A percentile compares a stretch with the other conserved stretches of the same genome.
These are phyloP conservation scores for Drosophila austrosaltans DNA, from an alignment of 2,888 invertebrate genomes.

Conservation along the genomic window DNA sequence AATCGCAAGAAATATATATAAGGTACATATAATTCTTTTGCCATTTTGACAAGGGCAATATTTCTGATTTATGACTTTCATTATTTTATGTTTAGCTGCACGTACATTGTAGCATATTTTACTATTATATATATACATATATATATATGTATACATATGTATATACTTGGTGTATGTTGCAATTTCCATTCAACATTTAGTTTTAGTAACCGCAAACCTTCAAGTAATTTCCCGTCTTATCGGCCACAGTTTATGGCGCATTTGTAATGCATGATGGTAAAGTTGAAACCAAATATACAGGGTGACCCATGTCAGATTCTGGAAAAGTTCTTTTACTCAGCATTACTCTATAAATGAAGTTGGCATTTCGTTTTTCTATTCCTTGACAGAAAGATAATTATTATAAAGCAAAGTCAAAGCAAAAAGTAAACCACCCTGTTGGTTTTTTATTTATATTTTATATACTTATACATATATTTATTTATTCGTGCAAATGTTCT, in stretches of 20 bases:
- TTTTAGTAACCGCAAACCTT: slow-evolving; percentile 10
- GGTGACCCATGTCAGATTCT: neutral
- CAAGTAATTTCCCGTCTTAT: slow-evolving; percentile 34
- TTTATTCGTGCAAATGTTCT: slow-evolving; percentile 34
- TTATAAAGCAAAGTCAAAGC: no score
- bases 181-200: slow-evolving; percentile 36
- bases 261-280: slow-evolving; percentile 17
- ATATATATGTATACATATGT: slow-evolving; percentile 46
- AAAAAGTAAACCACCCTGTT: neutral
- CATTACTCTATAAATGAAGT: no score
- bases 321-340: no score
- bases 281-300: slow-evolving; percentile 1
- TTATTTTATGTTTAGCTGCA: slow-evolving; percentile 65
- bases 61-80: slow-evolving; percentile 61
- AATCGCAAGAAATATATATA: neutral
- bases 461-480: neutral
- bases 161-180: slow-evolving; percentile 44
- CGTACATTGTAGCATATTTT: slow-evolving; percentile 41
- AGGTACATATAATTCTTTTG: slow-evolving; percentile 54
- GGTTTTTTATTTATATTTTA: neutral
- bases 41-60: slow-evolving; percentile 63
- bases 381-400: no score
- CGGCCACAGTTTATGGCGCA: slow-evolving; percentile 33
- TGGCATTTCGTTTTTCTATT: no score
- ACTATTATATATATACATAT: slow-evolving; percentile 35